Evolutionary conservation across 2,888 invertebrate genomes (phyloP), one percentile per base, ranked within the genome.

Genomic region (Thereva nobilitata): DNA sequence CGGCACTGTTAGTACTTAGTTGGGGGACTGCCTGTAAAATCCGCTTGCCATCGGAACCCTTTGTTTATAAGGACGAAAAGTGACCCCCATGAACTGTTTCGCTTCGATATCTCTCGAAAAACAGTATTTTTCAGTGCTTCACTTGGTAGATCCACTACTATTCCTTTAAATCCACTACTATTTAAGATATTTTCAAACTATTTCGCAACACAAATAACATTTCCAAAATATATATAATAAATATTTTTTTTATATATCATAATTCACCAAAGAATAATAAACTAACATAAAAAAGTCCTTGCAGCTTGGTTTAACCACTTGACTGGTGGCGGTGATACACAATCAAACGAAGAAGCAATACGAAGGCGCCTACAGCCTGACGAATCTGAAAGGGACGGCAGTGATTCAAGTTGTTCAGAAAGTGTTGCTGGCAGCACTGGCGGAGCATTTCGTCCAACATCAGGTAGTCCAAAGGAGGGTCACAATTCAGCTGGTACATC

Each of bases 361-460:
- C 74, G 81, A 34, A 78, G 81, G 75, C 74, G 86, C 78, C 83
- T 88, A 77, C 73, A 84, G 82, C 80, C 74, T 69, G 89, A 89
- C 68, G 89, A 89, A 72, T 83, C 85, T 70, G 85, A 85, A 73
- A 84, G 86, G 65, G 87, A 87, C 63, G 89, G 89, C 71, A 89
- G 89, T 45, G 89, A 89, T 77, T 89, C 89, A 9, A 89, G 88
- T 65, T 89, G 89, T 78, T 89, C 89, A 6, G 89, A 89, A 70
- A 80, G 88, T 82, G 73, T 83, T 76, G 73, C 83, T 79, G 75
- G 82, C 67, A 80, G 81, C 71, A 81, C 79, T 57, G 81, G 80
- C 68, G 81, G 82, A 67, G 81, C 81, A 67, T 81, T 81, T 74
- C 78, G 81, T 2, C 81, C 81, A 70, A 81, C 82, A 67, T 82